A percentile compares a stretch with the other conserved stretches of the same genome.
Conservation (phyloP, 37 sponge, comb jelly and placozoan genomes). For the Haliclona indistincta region DNA sequence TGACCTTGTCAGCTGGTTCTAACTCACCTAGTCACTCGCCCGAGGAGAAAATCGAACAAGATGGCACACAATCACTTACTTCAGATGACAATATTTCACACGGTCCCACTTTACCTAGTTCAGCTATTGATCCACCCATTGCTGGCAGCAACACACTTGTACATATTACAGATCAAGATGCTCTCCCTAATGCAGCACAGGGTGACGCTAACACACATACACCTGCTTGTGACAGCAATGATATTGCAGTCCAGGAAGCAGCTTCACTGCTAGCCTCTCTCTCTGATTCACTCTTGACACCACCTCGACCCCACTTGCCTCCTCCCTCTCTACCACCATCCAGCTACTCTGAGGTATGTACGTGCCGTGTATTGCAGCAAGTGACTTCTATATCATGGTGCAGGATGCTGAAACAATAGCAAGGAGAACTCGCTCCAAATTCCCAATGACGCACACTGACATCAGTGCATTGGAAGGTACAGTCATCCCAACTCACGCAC, state of each 20-base stretch:
- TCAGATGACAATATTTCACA: too few species aligned
- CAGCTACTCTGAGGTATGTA: neutral
- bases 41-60: too few species aligned
- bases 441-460: conserved; percentile 54
- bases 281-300: conserved; percentile 8
- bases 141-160: too few species aligned
- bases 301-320: neutral
- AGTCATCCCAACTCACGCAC: neutral
- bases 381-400: neutral
- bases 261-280: conserved; percentile 55
- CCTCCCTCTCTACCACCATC: neutral
- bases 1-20: too few species aligned
- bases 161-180: too few species aligned
- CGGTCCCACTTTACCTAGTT: too few species aligned
- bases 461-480: conserved; percentile 54
- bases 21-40: too few species aligned
- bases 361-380: neutral
- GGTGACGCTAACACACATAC: too few species aligned
- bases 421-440: conserved; percentile 63
- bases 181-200: too few species aligned
- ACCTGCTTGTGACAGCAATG: too few species aligned
- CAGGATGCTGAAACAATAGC: conserved; percentile 50
- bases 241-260: conserved; percentile 20
- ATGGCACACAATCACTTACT: too few species aligned
- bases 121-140: too few species aligned